These are phyloP conservation scores for Nannoperca australis DNA, from an alignment of 2,797 vertebrate species.

Conservation along the genomic window DNA sequence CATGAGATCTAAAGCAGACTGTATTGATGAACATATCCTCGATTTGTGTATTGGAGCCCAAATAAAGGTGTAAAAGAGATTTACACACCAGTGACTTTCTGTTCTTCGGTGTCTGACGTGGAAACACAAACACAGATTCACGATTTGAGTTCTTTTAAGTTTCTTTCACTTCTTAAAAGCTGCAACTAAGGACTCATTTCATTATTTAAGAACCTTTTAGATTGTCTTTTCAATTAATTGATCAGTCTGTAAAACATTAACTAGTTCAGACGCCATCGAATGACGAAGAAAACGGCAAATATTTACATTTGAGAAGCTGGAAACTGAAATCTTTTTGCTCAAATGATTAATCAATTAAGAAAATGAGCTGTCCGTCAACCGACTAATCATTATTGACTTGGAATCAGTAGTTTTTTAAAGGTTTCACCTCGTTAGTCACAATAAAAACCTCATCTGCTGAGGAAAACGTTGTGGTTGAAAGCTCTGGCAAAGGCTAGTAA, in stretches of 20 bases:
- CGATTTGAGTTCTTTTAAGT: not conserved
- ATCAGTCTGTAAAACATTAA: too few relatives aligned
- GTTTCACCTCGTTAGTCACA: too few relatives aligned
- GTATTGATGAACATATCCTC: conserved; percentile 77
- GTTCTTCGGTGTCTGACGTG: not conserved
- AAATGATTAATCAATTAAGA: not conserved
- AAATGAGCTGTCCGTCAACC: not conserved
- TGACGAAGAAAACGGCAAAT: not conserved
- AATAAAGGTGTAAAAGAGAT: conserved; percentile 81
- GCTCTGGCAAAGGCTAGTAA: not conserved
- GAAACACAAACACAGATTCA: not conserved
- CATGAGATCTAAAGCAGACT: conserved; percentile 76
- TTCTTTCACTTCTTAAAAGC: not conserved
- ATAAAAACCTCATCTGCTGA: not conserved
- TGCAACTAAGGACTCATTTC: not conserved
- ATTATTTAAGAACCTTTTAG: not conserved
- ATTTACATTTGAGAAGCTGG: not conserved
- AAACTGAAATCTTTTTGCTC: not conserved
- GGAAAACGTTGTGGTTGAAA: not conserved
- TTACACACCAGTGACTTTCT: conserved; percentile 39
- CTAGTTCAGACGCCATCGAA: too few relatives aligned
- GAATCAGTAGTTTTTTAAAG: not conserved
- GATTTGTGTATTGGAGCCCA: conserved; percentile 80
- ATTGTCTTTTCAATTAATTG: too few relatives aligned
- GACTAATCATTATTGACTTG: not conserved